Base-by-base conservation (phyloP, 2,797 vertebrate genomes). In the Halcyon leucocephala region DNA sequence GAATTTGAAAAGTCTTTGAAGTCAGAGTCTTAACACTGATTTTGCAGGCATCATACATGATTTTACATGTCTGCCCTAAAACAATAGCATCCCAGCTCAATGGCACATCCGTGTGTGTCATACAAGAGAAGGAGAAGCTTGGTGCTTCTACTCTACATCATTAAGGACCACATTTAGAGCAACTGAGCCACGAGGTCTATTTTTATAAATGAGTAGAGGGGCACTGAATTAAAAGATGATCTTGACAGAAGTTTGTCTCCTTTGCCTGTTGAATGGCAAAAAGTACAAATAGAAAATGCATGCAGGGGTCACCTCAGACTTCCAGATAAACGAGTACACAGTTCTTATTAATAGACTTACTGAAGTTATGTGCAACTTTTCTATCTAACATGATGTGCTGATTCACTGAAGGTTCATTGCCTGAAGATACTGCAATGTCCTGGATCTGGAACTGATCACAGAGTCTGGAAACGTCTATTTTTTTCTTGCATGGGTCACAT, bases 361-460 rank as follows among this genome's bases (percentile, higher is more conserved):
- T 99, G 97, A 98, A 98, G 91, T 98, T 98, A 41, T 98, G 98
- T 1, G 98, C 98, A 12, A 98, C 95, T 96, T 98, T 99, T 29
- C 54, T 55, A 82, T 98, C 98, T 93, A 98, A 96, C 97, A 99
- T 98, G 90, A 98, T 98, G 15, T 97, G 93, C 25, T 95, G 96
- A 17, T 80, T 97, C 31, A 19, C 93, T 26, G 86, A 67, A 20
- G 92, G 22, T 74, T 99, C 98, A 0, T 12, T 39, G 62, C 33
- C 90, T 3, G 21, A 41, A 15, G 79, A 66, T 7, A 35, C 65
- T 3, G 89, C 71, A 16, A n/a, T 39, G 18, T 98, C 97, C 94
- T 97, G 98, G n/a, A 93, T 65, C 8, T 91, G 90, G 94, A 98
- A 98, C 92, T 98, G 98, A 78, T 98, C 95, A 2, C 64, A 89